Evolutionary conservation across 30 jellyfish, hydroid and myxozoan species (phyloP), one percentile per base, ranked within the genome.

Genomic region (Catostylus mosaicus): DNA sequence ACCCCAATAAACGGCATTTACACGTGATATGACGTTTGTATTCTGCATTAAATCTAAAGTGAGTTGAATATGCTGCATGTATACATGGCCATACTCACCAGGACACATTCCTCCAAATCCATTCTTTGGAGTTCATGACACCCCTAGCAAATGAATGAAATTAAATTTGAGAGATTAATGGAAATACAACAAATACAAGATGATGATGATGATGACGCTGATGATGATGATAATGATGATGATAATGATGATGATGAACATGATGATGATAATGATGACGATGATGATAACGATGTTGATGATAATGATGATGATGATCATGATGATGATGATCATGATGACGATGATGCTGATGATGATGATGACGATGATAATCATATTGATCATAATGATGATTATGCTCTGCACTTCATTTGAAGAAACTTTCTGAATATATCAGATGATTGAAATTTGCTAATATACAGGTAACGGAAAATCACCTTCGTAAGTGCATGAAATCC

Each of bases 121-220:
- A 93, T 95, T 60, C 98, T 69, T 71, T 93, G 98, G 27, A 93
- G 78, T 71, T 88, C 97, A 51, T 93, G 98, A 71, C 98, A 93
- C 8, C 98, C 98, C 96, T 85, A 67, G 26, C 24, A 50, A 20
- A 16, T 59, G 71, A 59, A 59, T 20, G 10, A 59, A 59, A 10
- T 10, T 6, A 59, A 10, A n/a, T 6, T 59, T 23, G 26, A 59
- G 8, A 43, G 16, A 10, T 52, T 10, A 52, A 52, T n/a, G 67
- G 30, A 4, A 7, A 52, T 7, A 40, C 54, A 40, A 40, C 54
- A 40, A 40, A 40, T 40, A 40, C 23, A 52, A 4, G 67, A 52
- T 52, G 67, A 52, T n/a, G 67, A 52, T 62, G 75, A 62, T 62
- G 75, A 32, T 62, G 75, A 62, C 26, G 75, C 16, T 62, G 75